Conservation (phyloP, 2,113 vertebrate species). For the Brachionichthys hirsutus region DNA sequence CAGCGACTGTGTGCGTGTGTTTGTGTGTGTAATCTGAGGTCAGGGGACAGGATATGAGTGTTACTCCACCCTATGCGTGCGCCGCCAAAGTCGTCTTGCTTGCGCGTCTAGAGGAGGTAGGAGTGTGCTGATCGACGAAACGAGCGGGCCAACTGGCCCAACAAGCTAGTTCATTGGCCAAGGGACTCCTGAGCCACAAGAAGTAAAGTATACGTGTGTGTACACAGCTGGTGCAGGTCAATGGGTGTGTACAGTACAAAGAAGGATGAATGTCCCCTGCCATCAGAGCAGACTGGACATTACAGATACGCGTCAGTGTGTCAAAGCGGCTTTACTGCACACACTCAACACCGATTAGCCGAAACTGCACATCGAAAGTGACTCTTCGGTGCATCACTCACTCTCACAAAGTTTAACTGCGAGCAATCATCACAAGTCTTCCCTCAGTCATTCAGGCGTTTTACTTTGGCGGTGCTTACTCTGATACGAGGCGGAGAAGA, state of each 20-base stretch:
- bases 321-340: conserved; percentile 35
- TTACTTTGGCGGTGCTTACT: neutral
- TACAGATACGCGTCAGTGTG: conserved; percentile 68
- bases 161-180: conserved; percentile 46
- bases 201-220: conserved; percentile 37
- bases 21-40: conserved; percentile 58
- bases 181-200: conserved; percentile 41
- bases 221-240: conserved; percentile 69
- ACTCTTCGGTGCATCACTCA: neutral
- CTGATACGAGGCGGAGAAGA: neutral
- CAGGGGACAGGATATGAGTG: conserved; percentile 73
- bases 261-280: conserved; percentile 39
- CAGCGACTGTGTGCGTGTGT: conserved; percentile 27
- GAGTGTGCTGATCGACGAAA: conserved; percentile 78
- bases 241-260: conserved; percentile 41
- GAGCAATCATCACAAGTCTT: neutral
- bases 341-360: neutral
- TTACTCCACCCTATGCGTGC: conserved; percentile 68
- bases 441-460: neutral
- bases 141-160: conserved; percentile 66
- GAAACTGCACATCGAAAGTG: neutral
- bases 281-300: conserved; percentile 22
- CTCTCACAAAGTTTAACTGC: neutral
- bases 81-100: conserved; percentile 66
- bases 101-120: conserved; percentile 68